Evolutionary conservation across 2,888 invertebrate species (phyloP).

Genomic region (Lepas anatifera): DNA sequence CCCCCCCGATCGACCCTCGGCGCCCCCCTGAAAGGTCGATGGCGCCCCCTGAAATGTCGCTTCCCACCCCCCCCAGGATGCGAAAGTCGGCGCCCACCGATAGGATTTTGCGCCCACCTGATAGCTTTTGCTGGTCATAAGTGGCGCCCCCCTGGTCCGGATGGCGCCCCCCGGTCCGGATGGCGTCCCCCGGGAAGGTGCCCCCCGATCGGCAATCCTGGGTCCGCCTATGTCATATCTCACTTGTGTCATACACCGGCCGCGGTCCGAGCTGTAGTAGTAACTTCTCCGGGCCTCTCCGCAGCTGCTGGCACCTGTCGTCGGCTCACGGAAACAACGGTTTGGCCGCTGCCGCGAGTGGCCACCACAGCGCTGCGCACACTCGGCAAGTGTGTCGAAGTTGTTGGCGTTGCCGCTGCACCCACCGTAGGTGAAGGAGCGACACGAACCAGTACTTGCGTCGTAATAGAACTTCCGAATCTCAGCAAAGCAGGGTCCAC

Average conservation of each 20-base stretch:
- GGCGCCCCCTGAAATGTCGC: too few species aligned
- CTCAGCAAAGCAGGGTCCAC: conserved; percentile 8
- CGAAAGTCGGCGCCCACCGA: too few species aligned
- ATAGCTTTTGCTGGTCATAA: too few species aligned
- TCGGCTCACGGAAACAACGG: neutral
- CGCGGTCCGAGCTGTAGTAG: neutral
- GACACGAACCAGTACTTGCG: neutral
- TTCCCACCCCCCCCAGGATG: too few species aligned
- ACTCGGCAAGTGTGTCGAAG: conserved; percentile 7
- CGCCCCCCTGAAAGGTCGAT: too few species aligned
- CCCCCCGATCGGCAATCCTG: too few species aligned
- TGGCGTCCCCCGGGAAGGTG: too few species aligned
- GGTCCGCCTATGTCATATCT: too few species aligned
- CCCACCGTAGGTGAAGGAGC: conserved; percentile 15
- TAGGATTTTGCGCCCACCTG: too few species aligned
- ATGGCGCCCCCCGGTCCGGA: too few species aligned
- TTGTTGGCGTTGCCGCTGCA: conserved; percentile 16
- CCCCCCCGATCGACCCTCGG: too few species aligned
- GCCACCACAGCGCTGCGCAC: neutral
- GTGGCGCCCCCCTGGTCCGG: too few species aligned
- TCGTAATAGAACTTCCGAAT: conserved; percentile 10
- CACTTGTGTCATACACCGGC: neutral
- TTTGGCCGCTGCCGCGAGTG: neutral
- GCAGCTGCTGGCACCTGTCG: neutral
- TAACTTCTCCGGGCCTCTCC: neutral